Base-by-base conservation (phyloP, 1,140 invertebrate species). In the Dendrolimus punctatus region DNA sequence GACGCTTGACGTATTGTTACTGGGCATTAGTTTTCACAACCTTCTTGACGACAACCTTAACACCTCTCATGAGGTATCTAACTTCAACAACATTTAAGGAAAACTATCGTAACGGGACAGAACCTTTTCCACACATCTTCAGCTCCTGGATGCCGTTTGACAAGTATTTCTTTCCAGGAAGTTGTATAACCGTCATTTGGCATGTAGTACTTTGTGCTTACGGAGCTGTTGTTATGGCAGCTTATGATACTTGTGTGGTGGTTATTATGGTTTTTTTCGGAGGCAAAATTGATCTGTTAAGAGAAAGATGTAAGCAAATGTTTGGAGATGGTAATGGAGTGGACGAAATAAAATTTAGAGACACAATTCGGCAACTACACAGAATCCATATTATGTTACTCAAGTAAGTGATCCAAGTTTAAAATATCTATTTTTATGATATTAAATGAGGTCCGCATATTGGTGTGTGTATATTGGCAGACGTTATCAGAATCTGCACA, bases 231-330 rank as follows among this genome's bases (percentile, higher is more conserved):
- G 66, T 76, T 37, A 74, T 83, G 72, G 65, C 67, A 3, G 60
- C 73, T 6, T 85, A 74, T 55, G 81, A 85, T 42, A 68, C 72
- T 0, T 71, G 49, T 23, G 54, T 72, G 6, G 57, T 85, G 5
- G 76, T 80, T 0, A 60, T 76, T 3, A 71, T 85, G 70, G 69
- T 81, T n/a, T 83, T 79, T 50, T 80, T 85, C 55, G 71, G 73
- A 37, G 80, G 76, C 8, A 81, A 76, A 46, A 46, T 85, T 10
- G 72, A 85, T 9, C 45, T 85, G 6, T 53, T 85, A 5, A 67
- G 73, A 40, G 71, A 77, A 39, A 66, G 73, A 59, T 80, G 76
- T 46, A 81, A 69, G 39, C 55, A 71, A 45, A 76, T 83, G 55
- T 67, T 79, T 41, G 63, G 58, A 3, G 46, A 57, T n/a, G 60